Evolutionary conservation across 92 coral and sea anemone species (phyloP).

Genomic region (Epizoanthus stellaris): DNA sequence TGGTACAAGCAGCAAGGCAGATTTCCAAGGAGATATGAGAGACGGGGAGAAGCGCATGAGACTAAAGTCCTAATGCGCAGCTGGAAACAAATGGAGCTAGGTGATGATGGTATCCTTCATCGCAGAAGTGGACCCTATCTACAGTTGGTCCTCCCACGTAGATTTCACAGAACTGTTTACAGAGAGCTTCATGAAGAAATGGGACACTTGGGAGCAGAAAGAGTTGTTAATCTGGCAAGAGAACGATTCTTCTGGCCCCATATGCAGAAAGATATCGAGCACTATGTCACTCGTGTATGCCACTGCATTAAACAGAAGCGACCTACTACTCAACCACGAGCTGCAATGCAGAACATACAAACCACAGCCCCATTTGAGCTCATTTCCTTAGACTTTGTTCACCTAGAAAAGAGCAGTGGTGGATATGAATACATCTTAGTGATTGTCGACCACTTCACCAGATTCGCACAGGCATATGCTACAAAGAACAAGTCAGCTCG

Average conservation of each 20-base stretch:
- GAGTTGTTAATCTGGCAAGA: constrained; percentile 58
- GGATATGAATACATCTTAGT: constrained; percentile 31
- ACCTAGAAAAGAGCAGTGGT: constrained; percentile 28
- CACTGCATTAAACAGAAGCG: constrained; percentile 42
- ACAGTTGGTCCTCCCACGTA: constrained; percentile 57
- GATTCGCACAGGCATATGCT: constrained; percentile 37
- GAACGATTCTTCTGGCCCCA: constrained; percentile 59
- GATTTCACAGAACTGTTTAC: constrained; percentile 49
- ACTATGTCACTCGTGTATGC: constrained; percentile 44
- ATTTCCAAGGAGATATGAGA: constrained; percentile 33
- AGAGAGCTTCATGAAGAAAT: constrained; percentile 71
- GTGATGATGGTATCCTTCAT: constrained; percentile 61
- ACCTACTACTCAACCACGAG: constrained; percentile 39
- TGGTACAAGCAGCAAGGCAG: constrained; percentile 33
- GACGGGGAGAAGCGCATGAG: constrained; percentile 43
- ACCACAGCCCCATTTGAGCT: constrained; percentile 50
- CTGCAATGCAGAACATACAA: constrained; percentile 48
- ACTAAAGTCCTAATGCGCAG: constrained; percentile 59
- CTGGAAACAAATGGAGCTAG: constrained; percentile 61
- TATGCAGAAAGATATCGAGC: constrained; percentile 62
- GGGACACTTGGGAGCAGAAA: constrained; percentile 60
- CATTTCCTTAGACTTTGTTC: constrained; percentile 42
- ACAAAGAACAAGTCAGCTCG: constrained; percentile 45
- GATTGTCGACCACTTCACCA: constrained; percentile 33
- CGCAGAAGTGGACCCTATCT: constrained; percentile 57